Evolutionary conservation across 2,888 invertebrate species (phyloP), one percentile per base, ranked within the genome.

Genomic region (Nycteola revayana): DNA sequence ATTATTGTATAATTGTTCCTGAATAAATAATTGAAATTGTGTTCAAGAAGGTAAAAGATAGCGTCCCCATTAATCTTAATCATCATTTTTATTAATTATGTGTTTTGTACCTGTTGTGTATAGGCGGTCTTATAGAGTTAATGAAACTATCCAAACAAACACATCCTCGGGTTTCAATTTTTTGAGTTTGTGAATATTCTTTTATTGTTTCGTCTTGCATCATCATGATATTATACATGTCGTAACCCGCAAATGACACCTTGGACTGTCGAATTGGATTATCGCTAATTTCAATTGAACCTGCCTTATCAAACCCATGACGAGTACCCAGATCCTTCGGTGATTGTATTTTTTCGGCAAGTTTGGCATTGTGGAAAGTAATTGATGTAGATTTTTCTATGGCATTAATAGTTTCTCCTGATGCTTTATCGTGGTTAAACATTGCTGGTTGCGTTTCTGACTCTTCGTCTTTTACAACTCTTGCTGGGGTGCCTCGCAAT

Each of bases 61-160:
- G n/a, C n/a, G n/a, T n/a, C n/a, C n/a, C n/a, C n/a, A n/a, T n/a
- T n/a, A n/a, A n/a, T n/a, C n/a, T n/a, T n/a, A n/a, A n/a, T n/a
- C n/a, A n/a, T n/a, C n/a, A n/a, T n/a, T n/a, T n/a, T n/a, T n/a
- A n/a, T n/a, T n/a, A n/a, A n/a, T n/a, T n/a, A n/a, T n/a, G n/a
- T n/a, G n/a, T n/a, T n/a, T n/a, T n/a, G n/a, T n/a, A n/a, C n/a
- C n/a, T n/a, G n/a, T n/a, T n/a, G n/a, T n/a, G n/a, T n/a, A n/a
- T n/a, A 7, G 75, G 71, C 11, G 81, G 79, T 37, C 77, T 70
- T 26, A 84, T 76, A n/a, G 75, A 56, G 30, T 78, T 60, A 8
- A 84, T 60, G 29, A 73, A 78, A 27, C 65, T 66, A 33, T 78
- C 66, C 36, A 79, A 46, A 34, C 76, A 74, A 36, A 67, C 27